Conservation (phyloP, 2,888 invertebrate genomes). For the Epirrhoe alternata region DNA sequence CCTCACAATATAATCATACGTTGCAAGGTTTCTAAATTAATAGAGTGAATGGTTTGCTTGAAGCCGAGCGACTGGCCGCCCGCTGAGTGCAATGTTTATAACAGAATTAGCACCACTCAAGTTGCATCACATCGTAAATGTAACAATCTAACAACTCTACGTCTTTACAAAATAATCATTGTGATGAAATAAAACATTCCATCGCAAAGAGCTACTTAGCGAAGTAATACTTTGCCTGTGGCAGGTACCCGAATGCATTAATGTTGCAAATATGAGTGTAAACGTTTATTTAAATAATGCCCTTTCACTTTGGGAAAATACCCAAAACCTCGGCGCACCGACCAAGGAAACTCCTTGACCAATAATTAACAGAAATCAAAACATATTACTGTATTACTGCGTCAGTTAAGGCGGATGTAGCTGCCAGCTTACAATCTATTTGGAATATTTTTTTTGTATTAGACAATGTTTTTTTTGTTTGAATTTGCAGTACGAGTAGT, state of each 20-base stretch:
- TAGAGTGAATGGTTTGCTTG: conserved; percentile 21
- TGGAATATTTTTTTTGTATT: not conserved
- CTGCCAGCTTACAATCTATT: not conserved
- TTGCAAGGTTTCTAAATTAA: conserved; percentile 14
- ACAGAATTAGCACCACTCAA: conserved; percentile 9
- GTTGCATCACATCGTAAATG: conserved; percentile 21
- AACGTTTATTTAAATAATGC: conserved; percentile 51
- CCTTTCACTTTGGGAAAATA: conserved; percentile 57
- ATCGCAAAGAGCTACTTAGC: conserved; percentile 6
- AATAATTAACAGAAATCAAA: not conserved
- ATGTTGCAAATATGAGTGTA: conserved; percentile 4
- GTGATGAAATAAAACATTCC: conserved; percentile 11
- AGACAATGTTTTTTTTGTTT: too few relatives aligned
- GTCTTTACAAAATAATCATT: not conserved
- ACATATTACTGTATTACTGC: not conserved
- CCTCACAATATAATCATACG: conserved; percentile 1
- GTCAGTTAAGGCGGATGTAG: not conserved
- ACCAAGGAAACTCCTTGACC: not conserved
- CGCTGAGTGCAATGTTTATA: conserved; percentile 19
- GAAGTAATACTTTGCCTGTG: not conserved
- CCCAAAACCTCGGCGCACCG: conserved; percentile 37
- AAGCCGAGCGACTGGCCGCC: not conserved
- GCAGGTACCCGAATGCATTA: not conserved
- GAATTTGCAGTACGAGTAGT: too few relatives aligned
- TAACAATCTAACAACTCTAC: conserved; percentile 8